Base-by-base conservation (phyloP, 2,888 invertebrate genomes). In the Zhuqinia jingwanae region DNA sequence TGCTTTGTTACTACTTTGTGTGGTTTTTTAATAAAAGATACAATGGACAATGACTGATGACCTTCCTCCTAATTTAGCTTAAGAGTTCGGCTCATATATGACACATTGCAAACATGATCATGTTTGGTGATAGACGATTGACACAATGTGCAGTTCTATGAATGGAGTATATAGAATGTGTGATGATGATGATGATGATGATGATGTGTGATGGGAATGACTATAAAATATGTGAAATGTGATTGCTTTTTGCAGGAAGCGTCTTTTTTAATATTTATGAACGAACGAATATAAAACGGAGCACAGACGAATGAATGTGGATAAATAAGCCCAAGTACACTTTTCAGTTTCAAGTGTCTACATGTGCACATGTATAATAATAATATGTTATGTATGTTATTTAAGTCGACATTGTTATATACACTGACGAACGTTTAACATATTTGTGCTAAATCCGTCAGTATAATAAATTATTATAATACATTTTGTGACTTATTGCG, bases 61-160 rank as follows among this genome's bases (percentile, higher is more conserved):
- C 85, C 85, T 85, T 85, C 73, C 85, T 85, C 85, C 60, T 79
- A 85, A 85, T 85, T 85, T 65, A 85, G 58, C 65, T 20, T 47
- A 20, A 81, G 47, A 27, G 3, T 56, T 65, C 30, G 50, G 63
- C 73, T 17, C 36, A 36, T 36, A 36, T 8, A 36, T 27, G 70
- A 75, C 73, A 70, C 36, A 25, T 45, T 80, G 58, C 77, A 77
- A 60, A 45, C 45, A 65, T n/a, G n/a, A n/a, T n/a, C n/a, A n/a
- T 27, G 30, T 36, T 60, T 65, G 36, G 58, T 60, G 77, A 60
- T 42, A 22, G 56, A 76, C 76, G 76, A 17, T 56, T 53, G 56
- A 53, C 36, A 56, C 30, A 56, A 65, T 65, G 22, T 60, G 77
- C 60, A 58, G 60, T 42, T 77, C 22, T 36, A n/a, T n/a, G 13